Evolutionary conservation across 2,113 vertebrate genomes (phyloP), one percentile per base, ranked within the genome.

Genomic region (Saguinus midas): DNA sequence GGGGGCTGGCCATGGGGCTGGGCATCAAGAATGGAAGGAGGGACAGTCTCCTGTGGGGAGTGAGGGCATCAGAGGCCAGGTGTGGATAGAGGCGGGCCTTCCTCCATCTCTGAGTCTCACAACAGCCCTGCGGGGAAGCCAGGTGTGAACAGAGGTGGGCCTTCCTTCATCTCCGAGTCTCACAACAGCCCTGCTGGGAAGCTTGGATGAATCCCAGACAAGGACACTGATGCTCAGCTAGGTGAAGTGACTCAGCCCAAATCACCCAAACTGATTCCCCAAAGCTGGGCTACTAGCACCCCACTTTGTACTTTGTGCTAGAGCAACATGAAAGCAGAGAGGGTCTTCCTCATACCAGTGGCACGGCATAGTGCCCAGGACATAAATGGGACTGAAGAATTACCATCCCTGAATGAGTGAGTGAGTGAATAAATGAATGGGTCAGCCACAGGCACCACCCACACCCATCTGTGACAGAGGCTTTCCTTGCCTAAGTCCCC

Each of bases 321-420:
- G 73, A n/a, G 32, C 21, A 6, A 1, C 37, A 64, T 8, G 32
- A 40, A 25, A 43, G 14, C 37, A 40, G 50, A 86, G 43, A 50
- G 48, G 11, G 21, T 8, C 1, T 4, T 6, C 0, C 18, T 45
- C 64, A 68, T 6, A 40, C 2, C 8, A 17, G 8, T 5, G 4
- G 50, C 21, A 45, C 23, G 2, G 21, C 78, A 8, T 0, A 1
- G 32, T 83, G 32, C 66, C 83, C 35, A 20, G 75, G 35, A 29
- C 35, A 43, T 32, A 57, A 20, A 3, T 1, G 45, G 27, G 23
- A 37, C 75, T n/a, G n/a, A 13, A 70, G 75, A 78, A 45, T 9
- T 11, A 23, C 8, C 35, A 61, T 2, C 7, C 4, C 12, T 0
- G 20, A 37, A 0, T 37, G 29, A 7, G 4, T 10, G n/a, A 17